phyloP scores from a whole-genome alignment of 92 coral and sea anemone species.

The Diadumene lineata region DNA sequence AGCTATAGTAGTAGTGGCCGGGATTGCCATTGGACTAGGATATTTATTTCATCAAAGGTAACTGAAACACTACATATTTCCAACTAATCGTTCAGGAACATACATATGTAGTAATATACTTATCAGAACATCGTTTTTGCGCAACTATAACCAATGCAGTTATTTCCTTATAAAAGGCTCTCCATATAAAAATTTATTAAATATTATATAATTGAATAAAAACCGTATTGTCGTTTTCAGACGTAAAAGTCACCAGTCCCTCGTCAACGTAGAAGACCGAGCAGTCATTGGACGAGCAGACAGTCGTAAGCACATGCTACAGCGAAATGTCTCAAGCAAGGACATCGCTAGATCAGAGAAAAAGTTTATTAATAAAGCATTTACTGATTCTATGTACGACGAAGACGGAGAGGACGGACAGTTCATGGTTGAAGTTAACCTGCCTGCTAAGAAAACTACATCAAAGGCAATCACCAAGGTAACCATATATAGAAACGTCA shows the following conservation, averaged over 20 bases:
- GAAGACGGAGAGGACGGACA: slow-evolving; percentile 64
- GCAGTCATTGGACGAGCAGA: slow-evolving; percentile 62
- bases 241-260: slow-evolving; percentile 13
- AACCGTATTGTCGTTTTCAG: slow-evolving; percentile 15
- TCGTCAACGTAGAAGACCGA: slow-evolving; percentile 50
- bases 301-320: slow-evolving; percentile 49
- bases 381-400: slow-evolving; percentile 51
- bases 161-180: too few species aligned
- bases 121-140: too few species aligned
- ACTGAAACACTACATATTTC: too few species aligned
- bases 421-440: slow-evolving; percentile 89
- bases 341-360: slow-evolving; percentile 81
- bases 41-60: slow-evolving; percentile 3
- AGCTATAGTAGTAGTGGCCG: neutral
- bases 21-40: neutral
- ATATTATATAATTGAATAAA: too few species aligned
- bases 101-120: too few species aligned
- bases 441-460: slow-evolving; percentile 29
- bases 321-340: slow-evolving; percentile 58
- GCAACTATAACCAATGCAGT: too few species aligned
- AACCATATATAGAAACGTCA: too few species aligned
- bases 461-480: slow-evolving; percentile 1
- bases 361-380: slow-evolving; percentile 72
- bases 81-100: too few species aligned
- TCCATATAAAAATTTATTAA: too few species aligned